These are phyloP conservation scores for Sebastes iracundus DNA, from an alignment of 2,797 vertebrate species.

Conservation along the genomic window DNA sequence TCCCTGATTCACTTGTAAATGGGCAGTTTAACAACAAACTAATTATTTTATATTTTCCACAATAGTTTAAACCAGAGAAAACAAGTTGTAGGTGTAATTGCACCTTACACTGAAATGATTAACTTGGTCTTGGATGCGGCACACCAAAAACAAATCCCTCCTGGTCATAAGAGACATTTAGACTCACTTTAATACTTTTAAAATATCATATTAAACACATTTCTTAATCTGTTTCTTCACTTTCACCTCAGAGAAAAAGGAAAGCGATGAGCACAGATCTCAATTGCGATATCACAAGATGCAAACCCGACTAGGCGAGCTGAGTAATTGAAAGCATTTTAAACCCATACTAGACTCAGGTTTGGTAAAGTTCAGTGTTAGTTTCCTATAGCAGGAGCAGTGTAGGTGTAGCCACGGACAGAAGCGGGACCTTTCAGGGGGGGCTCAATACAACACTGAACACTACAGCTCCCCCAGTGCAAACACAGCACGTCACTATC, in stretches of 20 bases:
- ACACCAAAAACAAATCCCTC: not conserved
- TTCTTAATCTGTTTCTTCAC: not conserved
- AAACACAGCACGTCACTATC: conserved; percentile 58
- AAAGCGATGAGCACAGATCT: not conserved
- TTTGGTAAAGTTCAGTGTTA: not conserved
- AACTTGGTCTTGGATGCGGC: not conserved
- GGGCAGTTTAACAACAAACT: not conserved
- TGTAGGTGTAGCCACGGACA: not conserved
- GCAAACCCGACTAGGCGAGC: not conserved
- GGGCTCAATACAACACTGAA: conserved; percentile 37
- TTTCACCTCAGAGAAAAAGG: not conserved
- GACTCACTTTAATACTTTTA: not conserved
- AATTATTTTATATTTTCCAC: not conserved
- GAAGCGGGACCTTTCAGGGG: conserved; percentile 15
- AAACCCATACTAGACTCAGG: conserved; percentile 5
- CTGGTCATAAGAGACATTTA: not conserved
- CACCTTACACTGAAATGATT: not conserved
- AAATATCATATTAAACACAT: not conserved
- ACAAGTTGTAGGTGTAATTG: not conserved
- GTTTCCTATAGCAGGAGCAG: not conserved
- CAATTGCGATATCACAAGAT: not conserved
- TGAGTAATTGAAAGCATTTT: conserved; percentile 1
- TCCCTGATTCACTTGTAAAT: not conserved
- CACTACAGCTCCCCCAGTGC: conserved; percentile 37
- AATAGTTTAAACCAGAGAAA: not conserved